Percentiles rank a stretch among this genome's conserved stretches.
Evolutionary conservation across 2,113 vertebrate genomes (phyloP).

Genomic region (Gobiocypris rarus): DNA sequence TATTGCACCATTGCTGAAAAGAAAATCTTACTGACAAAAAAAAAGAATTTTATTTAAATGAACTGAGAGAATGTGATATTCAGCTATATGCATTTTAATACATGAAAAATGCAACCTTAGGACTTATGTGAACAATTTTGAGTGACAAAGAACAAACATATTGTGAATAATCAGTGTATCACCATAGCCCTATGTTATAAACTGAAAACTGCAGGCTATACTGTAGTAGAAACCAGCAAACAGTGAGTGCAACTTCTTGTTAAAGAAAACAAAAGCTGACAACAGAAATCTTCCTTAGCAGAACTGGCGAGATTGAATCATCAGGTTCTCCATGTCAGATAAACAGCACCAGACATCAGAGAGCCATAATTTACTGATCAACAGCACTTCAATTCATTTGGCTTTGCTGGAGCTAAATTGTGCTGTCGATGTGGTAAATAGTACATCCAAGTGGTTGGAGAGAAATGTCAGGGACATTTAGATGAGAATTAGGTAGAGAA

Average conservation of each 20-base stretch:
- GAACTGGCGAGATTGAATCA: slow-evolving; percentile 15
- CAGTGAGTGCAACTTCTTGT: background rate
- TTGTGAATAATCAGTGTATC: background rate
- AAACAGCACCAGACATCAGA: slow-evolving; percentile 16
- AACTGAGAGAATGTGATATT: too few species aligned
- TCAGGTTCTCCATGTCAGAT: slow-evolving; percentile 19
- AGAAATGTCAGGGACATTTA: slow-evolving; percentile 39
- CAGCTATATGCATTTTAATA: too few species aligned
- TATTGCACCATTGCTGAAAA: background rate
- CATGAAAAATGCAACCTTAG: background rate
- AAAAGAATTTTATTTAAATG: too few species aligned
- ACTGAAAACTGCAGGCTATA: background rate
- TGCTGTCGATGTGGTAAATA: slow-evolving; percentile 37
- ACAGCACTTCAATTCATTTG: slow-evolving; percentile 27
- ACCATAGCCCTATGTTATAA: background rate
- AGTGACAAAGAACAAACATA: background rate
- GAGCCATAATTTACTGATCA: slow-evolving; percentile 33
- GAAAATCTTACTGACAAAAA: too few species aligned
- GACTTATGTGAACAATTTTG: background rate
- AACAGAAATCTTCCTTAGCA: background rate
- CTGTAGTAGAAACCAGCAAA: background rate
- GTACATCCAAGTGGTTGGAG: slow-evolving; percentile 15
- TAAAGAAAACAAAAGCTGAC: background rate
- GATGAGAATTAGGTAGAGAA: slow-evolving; percentile 36
- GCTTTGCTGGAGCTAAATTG: slow-evolving; percentile 24